phyloP scores from a whole-genome alignment of 2,888 invertebrate species.

The Dioctria rufipes region DNA sequence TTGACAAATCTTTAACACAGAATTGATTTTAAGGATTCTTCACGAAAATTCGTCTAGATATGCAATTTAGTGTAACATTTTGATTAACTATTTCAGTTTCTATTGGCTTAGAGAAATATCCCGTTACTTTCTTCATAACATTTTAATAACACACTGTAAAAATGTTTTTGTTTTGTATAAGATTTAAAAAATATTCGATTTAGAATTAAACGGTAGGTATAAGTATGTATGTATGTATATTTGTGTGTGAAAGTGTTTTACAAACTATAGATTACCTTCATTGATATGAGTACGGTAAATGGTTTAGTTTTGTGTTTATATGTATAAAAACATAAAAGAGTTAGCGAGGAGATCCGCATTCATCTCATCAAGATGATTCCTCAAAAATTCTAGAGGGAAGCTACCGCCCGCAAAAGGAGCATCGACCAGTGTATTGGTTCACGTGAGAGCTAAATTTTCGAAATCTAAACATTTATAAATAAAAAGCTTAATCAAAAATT shows the following conservation, averaged over 20 bases:
- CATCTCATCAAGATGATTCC: background rate
- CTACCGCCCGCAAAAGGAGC: too few species aligned
- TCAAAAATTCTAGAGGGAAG: too few species aligned
- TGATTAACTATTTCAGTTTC: background rate
- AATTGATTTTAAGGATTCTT: too few species aligned
- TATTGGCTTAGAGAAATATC: slow-evolving; percentile 24
- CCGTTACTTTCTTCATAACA: background rate
- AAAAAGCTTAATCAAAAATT: too few species aligned
- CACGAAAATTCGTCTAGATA: too few species aligned
- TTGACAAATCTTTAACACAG: too few species aligned
- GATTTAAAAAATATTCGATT: background rate
- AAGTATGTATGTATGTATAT: too few species aligned
- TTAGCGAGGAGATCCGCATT: background rate
- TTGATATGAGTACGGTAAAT: slow-evolving; percentile 36
- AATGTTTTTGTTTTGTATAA: slow-evolving; percentile 13
- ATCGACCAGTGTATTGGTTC: too few species aligned
- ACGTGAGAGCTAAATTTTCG: too few species aligned
- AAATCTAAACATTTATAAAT: too few species aligned
- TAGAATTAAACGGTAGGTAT: slow-evolving; percentile 13
- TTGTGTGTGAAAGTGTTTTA: background rate
- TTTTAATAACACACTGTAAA: background rate
- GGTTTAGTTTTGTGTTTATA: slow-evolving; percentile 6
- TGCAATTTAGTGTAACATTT: too few species aligned
- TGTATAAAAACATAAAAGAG: background rate
- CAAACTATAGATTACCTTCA: background rate